Evolutionary conservation across 2,888 invertebrate genomes (phyloP), one percentile per base, ranked within the genome.

Genomic region (Magallana nippona): DNA sequence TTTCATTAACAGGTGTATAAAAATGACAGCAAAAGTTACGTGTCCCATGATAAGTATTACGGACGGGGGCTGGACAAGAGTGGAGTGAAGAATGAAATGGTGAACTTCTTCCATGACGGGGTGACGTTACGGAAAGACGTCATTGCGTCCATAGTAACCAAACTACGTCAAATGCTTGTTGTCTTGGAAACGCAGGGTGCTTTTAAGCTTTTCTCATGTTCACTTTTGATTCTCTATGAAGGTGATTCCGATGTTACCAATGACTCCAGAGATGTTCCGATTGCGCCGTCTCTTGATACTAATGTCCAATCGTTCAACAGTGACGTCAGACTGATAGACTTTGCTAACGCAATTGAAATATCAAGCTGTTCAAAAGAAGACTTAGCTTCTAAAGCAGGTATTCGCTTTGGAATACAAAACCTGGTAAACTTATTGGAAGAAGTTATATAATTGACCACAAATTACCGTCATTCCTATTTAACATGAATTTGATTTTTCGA

Each of bases 291-390:
- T 17, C 5, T 19, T 1, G 55, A 62, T 17, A 44, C 44, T 44
- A 44, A 44, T 44, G 17, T n/a, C 44, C 55, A 63, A 11, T n/a
- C 60, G 71, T 82, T n/a, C 55, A 86, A 81, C 94, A 91, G 93
- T 2, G 98, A 98, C 94, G 97, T 98, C 82, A 96, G 98, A 90
- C 97, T 98, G 96, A 98, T 98, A 90, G 98, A 98, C 95, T 98
- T 98, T 95, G 98, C 98, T 85, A 98, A 98, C 94, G 97, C 97
- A 2, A 78, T 82, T 15, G 78, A 44, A 11, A 55, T n/a, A 27
- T 19, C 44, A 0, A 55, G 32, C 19, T 78, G 78, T 13, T 19
- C 56, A 11, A 78, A 78, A n/a, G 62, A 81, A 62, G 60, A 78
- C 2, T 44, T 57, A 0, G 27, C 78, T 11, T 27, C 62, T 1